Evolutionary conservation across 2,888 invertebrate species (phyloP), one percentile per base, ranked within the genome.

Genomic region (Drosophila prostipennis): DNA sequence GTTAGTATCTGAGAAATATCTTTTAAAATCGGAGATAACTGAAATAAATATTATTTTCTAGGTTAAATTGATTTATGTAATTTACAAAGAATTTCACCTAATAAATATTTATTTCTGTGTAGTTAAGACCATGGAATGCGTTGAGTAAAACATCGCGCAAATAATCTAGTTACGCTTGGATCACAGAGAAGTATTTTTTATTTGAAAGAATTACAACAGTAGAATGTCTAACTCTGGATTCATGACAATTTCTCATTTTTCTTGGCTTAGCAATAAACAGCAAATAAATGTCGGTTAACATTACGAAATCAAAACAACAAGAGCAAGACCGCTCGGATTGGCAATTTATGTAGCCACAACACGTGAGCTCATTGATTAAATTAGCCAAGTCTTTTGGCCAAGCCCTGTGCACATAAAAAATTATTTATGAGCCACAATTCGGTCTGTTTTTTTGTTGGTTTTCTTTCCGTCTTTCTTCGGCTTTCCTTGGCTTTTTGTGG

Each of bases 331-430:
- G 55, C 69, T 48, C 26, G 54, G 40, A 72, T 72, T 73, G 45
- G 42, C 57, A 72, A 73, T 82, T 82, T 87, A 87, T 82, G 82
- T 75, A 81, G 79, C 70, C 78, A 72, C 72, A 85, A 68, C 88
- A 83, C 86, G 88, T 83, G 82, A 83, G 74, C 76, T 69, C 86
- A 83, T 85, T 87, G 88, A 83, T 87, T 83, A 87, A 87, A 87
- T 83, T 83, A 87, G 46, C 53, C 51, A 16, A 14, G 51, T 73
- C 70, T 76, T 80, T 73, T 71, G 72, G 81, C 81, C 87, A 55
- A 68, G 74, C 64, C 52, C 71, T 74, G 52, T 39, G 79, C 73
- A 84, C 73, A 87, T 68, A 84, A 79, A 68, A 87, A 74, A 77
- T 65, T 82, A 87, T 82, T 82, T 85, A 82, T 82, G 85, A 81